A percentile compares a stretch with the other conserved stretches of the same genome.
Conservation (phyloP, 2,888 invertebrate genomes). For the Aphodius sticticus region DNA sequence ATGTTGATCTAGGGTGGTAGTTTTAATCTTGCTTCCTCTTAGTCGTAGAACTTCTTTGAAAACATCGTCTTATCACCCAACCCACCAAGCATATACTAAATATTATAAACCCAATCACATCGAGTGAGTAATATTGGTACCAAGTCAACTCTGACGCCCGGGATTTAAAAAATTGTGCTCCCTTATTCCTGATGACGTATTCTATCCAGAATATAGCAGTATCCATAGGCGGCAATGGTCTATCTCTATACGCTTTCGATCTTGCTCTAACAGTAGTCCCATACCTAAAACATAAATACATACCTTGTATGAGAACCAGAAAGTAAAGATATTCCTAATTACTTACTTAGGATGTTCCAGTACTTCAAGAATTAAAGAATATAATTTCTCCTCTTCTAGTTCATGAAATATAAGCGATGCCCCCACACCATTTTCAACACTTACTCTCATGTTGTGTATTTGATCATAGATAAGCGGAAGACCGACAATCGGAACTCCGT, state of each 20-base stretch:
- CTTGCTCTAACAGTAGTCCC: constrained; percentile 29
- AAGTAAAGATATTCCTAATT: neutral
- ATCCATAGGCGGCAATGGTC: constrained; percentile 40
- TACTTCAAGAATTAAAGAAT: constrained; percentile 14
- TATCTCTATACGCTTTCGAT: constrained; percentile 40
- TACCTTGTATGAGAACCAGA: neutral
- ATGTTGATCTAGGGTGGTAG: no score
- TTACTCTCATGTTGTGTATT: constrained; percentile 32
- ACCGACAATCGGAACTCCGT: constrained; percentile 36
- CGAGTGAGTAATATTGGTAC: constrained; percentile 43
- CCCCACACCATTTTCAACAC: constrained; percentile 24
- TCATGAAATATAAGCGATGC: constrained; percentile 9
- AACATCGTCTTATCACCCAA: neutral
- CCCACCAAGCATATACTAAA: neutral
- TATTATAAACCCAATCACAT: constrained; percentile 26
- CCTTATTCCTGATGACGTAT: constrained; percentile 44
- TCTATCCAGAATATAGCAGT: constrained; percentile 45
- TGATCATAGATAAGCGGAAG: constrained; percentile 36
- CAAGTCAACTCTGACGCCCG: constrained; percentile 41
- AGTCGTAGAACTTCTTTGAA: neutral
- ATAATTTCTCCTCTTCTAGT: constrained; percentile 26
- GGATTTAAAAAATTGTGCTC: constrained; percentile 41
- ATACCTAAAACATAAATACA: constrained; percentile 19
- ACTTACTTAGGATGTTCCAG: constrained; percentile 29
- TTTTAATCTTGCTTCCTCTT: neutral